Evolutionary conservation across 2,113 vertebrate species (phyloP).

Genomic region (Leucosticte australis): DNA sequence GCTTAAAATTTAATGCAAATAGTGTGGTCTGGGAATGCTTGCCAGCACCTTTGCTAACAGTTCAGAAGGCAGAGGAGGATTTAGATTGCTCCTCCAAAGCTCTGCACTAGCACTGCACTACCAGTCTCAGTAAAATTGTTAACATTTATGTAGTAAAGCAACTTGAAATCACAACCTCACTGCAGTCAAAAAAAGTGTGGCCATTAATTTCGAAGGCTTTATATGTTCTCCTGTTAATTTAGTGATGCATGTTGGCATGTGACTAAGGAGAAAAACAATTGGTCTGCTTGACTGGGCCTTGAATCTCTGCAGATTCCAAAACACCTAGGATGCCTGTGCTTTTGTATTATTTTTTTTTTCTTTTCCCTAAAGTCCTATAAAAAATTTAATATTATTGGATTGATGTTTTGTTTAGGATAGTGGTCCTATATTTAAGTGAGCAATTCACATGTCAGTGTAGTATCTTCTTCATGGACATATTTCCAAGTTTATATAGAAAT

Average conservation of each 20-base stretch:
- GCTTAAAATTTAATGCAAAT: background rate
- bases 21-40: background rate
- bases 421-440: background rate
- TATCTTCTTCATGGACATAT: background rate
- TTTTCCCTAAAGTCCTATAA: background rate
- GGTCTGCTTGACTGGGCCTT: background rate
- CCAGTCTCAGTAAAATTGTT: background rate
- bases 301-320: background rate
- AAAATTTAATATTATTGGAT: background rate
- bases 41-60: background rate
- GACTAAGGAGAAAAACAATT: background rate
- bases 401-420: background rate
- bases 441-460: background rate
- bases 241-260: background rate
- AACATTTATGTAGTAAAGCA: background rate
- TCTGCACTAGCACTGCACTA: background rate
- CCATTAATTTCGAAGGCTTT: background rate
- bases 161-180: background rate
- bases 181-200: background rate
- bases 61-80: background rate
- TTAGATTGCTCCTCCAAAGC: background rate
- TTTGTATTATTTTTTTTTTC: background rate
- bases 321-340: fast-evolving
- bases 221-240: background rate
- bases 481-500: background rate